These are phyloP conservation scores for Helicolenus hilgendorfi DNA, from an alignment of 2,797 vertebrate genomes.

Conservation along the genomic window DNA sequence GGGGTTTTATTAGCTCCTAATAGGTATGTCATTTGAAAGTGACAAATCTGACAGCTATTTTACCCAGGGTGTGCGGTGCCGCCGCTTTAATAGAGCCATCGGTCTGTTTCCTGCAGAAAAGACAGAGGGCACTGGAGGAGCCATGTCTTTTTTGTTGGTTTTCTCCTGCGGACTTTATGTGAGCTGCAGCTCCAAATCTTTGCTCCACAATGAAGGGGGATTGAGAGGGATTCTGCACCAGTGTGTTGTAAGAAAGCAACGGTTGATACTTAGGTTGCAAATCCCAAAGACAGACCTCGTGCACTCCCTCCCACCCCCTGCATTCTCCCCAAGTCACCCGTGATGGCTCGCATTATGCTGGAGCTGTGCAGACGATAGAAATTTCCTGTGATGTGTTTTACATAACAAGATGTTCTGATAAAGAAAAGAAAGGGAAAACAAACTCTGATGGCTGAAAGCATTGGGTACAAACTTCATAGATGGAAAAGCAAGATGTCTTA, in stretches of 20 bases:
- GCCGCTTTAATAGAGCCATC: slow-evolving; percentile 84
- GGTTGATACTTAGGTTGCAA: slow-evolving; percentile 64
- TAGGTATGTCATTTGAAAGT: slow-evolving; percentile 89
- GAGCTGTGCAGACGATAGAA: slow-evolving; percentile 57
- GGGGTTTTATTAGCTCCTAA: slow-evolving; percentile 87
- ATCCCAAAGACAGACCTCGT: slow-evolving; percentile 61
- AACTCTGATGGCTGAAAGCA: slow-evolving; percentile 17
- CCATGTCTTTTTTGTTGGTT: slow-evolving; percentile 52
- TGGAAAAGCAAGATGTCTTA: slow-evolving; percentile 42
- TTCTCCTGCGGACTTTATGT: slow-evolving; percentile 70
- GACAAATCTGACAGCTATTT: slow-evolving; percentile 89
- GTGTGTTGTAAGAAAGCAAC: slow-evolving; percentile 59
- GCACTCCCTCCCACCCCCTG: slow-evolving; percentile 35
- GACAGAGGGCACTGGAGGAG: slow-evolving; percentile 68
- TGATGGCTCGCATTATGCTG: slow-evolving; percentile 47
- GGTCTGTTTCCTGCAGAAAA: slow-evolving; percentile 79
- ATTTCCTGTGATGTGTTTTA: slow-evolving; percentile 62
- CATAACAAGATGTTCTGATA: slow-evolving; percentile 60
- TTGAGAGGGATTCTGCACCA: slow-evolving; percentile 70
- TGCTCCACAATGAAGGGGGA: slow-evolving; percentile 74
- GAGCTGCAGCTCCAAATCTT: slow-evolving; percentile 71
- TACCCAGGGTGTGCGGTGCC: slow-evolving; percentile 72
- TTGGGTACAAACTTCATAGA: slow-evolving; percentile 40
- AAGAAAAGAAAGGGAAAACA: slow-evolving; percentile 4
- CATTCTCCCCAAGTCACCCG: slow-evolving; percentile 55